Percentiles rank a stretch among this genome's conserved stretches.
Evolutionary conservation across 2,113 vertebrate species (phyloP).

Genomic region (Protobothrops flavoviridis): DNA sequence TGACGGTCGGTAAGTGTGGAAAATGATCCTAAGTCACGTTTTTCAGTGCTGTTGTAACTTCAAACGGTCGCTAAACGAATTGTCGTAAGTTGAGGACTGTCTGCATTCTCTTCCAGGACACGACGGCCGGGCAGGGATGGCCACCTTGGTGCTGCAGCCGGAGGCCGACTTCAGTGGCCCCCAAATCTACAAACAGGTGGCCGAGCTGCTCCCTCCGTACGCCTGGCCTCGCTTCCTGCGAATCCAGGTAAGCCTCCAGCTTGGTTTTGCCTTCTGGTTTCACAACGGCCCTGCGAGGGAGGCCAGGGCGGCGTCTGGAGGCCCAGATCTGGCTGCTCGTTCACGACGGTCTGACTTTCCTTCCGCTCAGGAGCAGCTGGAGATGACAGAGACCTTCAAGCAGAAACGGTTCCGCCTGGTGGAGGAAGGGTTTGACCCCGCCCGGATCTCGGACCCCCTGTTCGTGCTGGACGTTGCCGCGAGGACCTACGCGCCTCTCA

Average conservation of each 20-base stretch:
- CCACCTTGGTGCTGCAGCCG: constrained; percentile 74
- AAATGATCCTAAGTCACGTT: too few relatives aligned
- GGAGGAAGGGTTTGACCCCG: constrained; percentile 75
- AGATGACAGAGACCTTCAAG: constrained; percentile 83
- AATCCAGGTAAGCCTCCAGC: constrained; percentile 51
- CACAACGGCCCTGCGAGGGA: neutral
- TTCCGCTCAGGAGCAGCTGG: constrained; percentile 70
- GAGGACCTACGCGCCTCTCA: constrained; percentile 71
- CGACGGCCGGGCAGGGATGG: constrained; percentile 86
- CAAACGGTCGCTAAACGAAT: neutral
- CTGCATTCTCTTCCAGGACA: constrained; percentile 64
- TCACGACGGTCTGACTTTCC: neutral
- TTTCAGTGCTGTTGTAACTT: neutral
- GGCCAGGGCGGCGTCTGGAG: neutral
- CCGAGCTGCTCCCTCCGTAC: constrained; percentile 71
- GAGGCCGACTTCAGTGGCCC: constrained; percentile 66
- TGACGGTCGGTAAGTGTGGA: too few relatives aligned
- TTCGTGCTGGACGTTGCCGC: constrained; percentile 72
- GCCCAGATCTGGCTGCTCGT: neutral
- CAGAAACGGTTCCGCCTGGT: constrained; percentile 80
- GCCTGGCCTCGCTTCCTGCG: constrained; percentile 64
- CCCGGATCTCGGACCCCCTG: constrained; percentile 60
- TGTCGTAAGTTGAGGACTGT: neutral
- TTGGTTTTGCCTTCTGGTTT: neutral
- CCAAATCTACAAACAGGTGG: constrained; percentile 67